Evolutionary conservation across 92 coral and sea anemone genomes (phyloP).

Genomic region (Palythoa grandis): DNA sequence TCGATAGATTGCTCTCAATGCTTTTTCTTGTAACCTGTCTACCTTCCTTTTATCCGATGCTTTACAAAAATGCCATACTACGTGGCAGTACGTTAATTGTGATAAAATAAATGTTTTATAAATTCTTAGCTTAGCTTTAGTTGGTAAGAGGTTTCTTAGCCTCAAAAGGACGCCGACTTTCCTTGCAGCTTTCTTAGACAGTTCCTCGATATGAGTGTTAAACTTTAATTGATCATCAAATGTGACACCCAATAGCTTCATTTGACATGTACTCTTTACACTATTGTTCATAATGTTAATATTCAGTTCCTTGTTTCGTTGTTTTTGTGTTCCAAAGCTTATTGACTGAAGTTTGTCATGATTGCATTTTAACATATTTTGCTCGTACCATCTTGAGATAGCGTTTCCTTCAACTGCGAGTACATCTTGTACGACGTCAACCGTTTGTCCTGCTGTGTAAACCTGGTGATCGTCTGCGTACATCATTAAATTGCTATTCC

Average conservation of each 20-base stretch:
- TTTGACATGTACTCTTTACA: neutral
- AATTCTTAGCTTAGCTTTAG: neutral
- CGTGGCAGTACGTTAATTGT: no score
- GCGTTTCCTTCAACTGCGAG: slow-evolving; percentile 16
- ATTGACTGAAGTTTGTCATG: neutral
- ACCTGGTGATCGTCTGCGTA: slow-evolving; percentile 20
- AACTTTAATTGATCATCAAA: neutral
- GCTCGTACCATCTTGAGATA: neutral
- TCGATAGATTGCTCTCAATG: neutral
- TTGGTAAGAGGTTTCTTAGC: neutral
- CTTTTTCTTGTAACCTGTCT: neutral
- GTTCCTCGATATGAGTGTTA: neutral
- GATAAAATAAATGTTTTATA: neutral
- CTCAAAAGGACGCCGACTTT: neutral
- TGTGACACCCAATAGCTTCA: neutral
- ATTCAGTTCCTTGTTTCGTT: slow-evolving; percentile 8
- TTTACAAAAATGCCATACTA: no score
- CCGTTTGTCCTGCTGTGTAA: slow-evolving; percentile 1
- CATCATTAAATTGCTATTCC: neutral
- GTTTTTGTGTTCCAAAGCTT: neutral
- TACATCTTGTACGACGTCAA: slow-evolving; percentile 20
- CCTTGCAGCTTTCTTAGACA: neutral
- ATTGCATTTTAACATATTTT: neutral
- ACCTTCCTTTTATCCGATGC: no score
- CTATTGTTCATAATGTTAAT: neutral